These are phyloP conservation scores for Eupithecia subfuscata DNA, from an alignment of 2,888 invertebrate species.

Conservation along the genomic window DNA sequence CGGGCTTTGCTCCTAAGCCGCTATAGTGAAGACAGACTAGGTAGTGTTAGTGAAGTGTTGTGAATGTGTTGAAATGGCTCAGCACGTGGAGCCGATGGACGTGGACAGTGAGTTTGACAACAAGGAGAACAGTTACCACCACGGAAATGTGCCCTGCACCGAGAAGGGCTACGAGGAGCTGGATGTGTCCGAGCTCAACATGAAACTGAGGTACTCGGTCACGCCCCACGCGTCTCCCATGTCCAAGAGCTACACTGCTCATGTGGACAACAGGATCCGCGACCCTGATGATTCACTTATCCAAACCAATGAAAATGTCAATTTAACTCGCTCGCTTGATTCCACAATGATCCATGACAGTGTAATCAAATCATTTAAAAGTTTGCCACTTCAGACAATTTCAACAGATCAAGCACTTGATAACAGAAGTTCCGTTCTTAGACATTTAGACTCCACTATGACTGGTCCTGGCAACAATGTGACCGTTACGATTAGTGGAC, in stretches of 20 bases:
- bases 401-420: constrained; percentile 58
- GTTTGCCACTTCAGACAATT: constrained; percentile 65
- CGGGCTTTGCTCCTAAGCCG: constrained; percentile 36
- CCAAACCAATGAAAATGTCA: constrained; percentile 55
- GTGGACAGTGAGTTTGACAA: constrained; percentile 76
- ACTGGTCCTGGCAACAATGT: constrained; percentile 52
- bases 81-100: constrained; percentile 74
- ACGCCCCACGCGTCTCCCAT: constrained; percentile 75
- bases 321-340: constrained; percentile 69
- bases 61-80: constrained; percentile 65
- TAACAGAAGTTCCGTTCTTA: constrained; percentile 54
- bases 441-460: constrained; percentile 54
- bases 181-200: constrained; percentile 76
- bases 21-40: constrained; percentile 23
- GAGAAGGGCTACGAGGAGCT: constrained; percentile 78
- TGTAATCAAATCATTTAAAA: constrained; percentile 59
- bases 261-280: constrained; percentile 56
- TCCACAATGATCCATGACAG: constrained; percentile 62
- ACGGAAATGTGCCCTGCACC: constrained; percentile 70
- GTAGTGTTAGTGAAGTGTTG: constrained; percentile 32
- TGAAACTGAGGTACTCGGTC: constrained; percentile 75
- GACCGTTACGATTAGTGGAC: constrained; percentile 56
- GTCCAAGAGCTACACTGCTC: constrained; percentile 73
- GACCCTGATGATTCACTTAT: constrained; percentile 58
- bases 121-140: constrained; percentile 73